Conservation (phyloP, 2,113 vertebrate species). For the Ornithorhynchus anatinus region DNA sequence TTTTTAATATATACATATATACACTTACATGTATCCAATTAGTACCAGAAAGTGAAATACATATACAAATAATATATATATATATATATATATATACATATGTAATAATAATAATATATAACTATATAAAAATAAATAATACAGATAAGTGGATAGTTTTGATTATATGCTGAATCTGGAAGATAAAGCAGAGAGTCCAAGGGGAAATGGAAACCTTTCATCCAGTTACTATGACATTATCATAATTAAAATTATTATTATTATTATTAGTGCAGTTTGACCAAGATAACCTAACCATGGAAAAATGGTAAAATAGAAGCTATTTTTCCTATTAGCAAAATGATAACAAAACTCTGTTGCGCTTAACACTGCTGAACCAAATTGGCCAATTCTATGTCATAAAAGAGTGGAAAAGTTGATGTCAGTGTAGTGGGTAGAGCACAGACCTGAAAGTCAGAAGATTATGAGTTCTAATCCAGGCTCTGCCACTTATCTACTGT, state of each 20-base stretch:
- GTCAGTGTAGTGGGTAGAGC: too few relatives aligned
- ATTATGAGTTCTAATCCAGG: too few relatives aligned
- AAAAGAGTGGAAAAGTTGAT: neutral
- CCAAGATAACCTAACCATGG: neutral
- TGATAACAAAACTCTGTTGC: neutral
- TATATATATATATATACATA: too few relatives aligned
- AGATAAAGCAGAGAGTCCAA: neutral
- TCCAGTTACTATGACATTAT: neutral
- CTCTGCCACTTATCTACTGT: too few relatives aligned
- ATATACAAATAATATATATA: too few relatives aligned
- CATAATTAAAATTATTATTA: conserved; percentile 20
- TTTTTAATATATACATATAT: too few relatives aligned
- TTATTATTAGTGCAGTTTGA: neutral
- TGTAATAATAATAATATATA: too few relatives aligned
- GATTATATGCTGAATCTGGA: neutral
- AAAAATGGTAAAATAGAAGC: neutral
- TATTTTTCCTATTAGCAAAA: neutral
- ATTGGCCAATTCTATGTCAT: neutral
- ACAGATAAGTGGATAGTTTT: too few relatives aligned
- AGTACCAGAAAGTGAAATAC: too few relatives aligned
- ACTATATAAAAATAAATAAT: too few relatives aligned
- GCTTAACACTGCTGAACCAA: neutral
- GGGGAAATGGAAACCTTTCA: neutral
- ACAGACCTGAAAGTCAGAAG: too few relatives aligned
- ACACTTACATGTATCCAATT: too few relatives aligned